Conservation (phyloP, 2,113 vertebrate species). For the Varanus komodoensis region DNA sequence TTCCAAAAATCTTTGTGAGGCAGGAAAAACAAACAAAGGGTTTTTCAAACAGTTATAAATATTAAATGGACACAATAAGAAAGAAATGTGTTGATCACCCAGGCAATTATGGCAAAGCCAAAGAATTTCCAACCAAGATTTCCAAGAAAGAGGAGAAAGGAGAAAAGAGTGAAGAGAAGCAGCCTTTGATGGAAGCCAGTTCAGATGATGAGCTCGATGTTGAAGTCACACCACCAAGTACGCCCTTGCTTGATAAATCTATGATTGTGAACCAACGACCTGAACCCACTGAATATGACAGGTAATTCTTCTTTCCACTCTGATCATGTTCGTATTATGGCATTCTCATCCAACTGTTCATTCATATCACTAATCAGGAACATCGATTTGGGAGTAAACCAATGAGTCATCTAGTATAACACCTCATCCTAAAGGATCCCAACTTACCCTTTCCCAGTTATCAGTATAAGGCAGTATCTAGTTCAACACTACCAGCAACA, state of each 20-base stretch:
- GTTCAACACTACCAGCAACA: no score
- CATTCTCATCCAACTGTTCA: neutral
- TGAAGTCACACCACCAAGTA: conserved; percentile 50
- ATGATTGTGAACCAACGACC: conserved; percentile 78
- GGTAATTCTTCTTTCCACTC: conserved; percentile 68
- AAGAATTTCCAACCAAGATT: conserved; percentile 69
- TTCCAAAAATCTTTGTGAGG: neutral
- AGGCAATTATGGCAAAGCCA: conserved; percentile 89
- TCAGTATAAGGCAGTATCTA: neutral
- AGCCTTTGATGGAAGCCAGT: conserved; percentile 74
- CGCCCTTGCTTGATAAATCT: conserved; percentile 75
- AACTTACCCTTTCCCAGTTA: neutral
- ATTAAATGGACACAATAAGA: neutral
- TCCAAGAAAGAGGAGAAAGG: conserved; percentile 71
- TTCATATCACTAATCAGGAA: neutral
- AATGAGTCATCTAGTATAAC: neutral
- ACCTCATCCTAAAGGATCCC: neutral
- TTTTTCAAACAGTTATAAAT: neutral
- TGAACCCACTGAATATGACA: conserved; percentile 84
- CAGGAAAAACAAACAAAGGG: neutral
- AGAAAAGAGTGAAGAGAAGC: conserved; percentile 63
- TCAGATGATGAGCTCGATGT: conserved; percentile 76
- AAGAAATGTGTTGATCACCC: neutral
- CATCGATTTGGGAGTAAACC: neutral
- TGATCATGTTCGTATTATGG: neutral